Percentiles rank a stretch among this genome's conserved stretches.
Conservation (phyloP, 2,888 invertebrate genomes). For the Drosophila parthenogenetica region DNA sequence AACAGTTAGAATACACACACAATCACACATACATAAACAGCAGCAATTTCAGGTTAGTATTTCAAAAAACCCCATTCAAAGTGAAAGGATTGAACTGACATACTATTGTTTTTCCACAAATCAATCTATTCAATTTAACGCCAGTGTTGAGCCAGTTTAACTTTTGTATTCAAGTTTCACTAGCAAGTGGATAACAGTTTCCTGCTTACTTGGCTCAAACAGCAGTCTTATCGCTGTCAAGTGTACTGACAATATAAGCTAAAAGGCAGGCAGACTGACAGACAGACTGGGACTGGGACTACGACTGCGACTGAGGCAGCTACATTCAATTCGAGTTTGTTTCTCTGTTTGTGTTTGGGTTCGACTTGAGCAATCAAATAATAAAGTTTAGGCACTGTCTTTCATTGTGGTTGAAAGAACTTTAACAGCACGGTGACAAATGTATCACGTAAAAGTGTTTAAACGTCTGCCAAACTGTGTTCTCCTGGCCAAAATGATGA, state of each 20-base stretch:
- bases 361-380: conserved; percentile 61
- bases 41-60: conserved; percentile 9
- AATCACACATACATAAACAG: neutral
- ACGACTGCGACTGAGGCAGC: neutral
- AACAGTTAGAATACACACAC: neutral
- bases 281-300: neutral
- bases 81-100: conserved; percentile 27
- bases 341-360: neutral
- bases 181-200: conserved; percentile 1
- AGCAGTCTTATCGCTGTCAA: conserved; percentile 20
- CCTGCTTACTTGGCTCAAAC: conserved; percentile 10
- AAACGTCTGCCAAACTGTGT: conserved; percentile 53
- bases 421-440: conserved; percentile 56
- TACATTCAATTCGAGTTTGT: neutral
- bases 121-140: conserved; percentile 31
- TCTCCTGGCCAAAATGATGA: conserved; percentile 20
- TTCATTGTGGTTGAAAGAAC: conserved; percentile 31
- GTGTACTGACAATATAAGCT: conserved; percentile 35
- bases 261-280: conserved; percentile 10
- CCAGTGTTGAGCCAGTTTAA: conserved; percentile 14
- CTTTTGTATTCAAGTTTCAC: conserved; percentile 35
- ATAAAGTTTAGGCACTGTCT: conserved; percentile 41
- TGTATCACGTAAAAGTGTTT: conserved; percentile 60
- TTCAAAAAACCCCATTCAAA: conserved; percentile 25
- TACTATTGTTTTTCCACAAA: conserved; percentile 2